phyloP scores from a whole-genome alignment of 2,888 invertebrate species.

The Julus scanicus region DNA sequence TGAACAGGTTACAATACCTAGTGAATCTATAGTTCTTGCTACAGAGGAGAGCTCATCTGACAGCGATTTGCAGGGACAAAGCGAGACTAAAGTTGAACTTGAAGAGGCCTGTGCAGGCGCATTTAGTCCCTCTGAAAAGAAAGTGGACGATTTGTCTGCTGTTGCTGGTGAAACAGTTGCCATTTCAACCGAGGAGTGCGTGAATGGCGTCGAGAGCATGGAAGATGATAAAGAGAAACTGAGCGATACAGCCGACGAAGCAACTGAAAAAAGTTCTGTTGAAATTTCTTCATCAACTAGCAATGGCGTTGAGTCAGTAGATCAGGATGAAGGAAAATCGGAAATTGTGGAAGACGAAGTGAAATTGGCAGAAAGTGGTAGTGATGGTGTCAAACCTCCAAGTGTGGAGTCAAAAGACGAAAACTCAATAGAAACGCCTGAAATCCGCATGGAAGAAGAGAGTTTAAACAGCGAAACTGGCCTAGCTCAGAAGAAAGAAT shows the following conservation, averaged over 20 bases:
- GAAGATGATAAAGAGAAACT: not conserved
- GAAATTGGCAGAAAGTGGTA: not conserved
- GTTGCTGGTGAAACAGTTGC: not conserved
- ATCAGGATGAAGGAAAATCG: slow-evolving; percentile 20
- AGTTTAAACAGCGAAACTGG: not conserved
- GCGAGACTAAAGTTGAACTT: not conserved
- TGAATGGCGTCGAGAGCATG: not conserved
- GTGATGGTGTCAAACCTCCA: not conserved
- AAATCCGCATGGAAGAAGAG: not conserved
- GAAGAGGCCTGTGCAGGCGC: not conserved
- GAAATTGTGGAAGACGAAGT: slow-evolving; percentile 16
- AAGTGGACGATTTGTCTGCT: not conserved
- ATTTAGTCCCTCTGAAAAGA: not conserved
- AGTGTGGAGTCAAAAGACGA: slow-evolving; percentile 56
- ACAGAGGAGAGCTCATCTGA: slow-evolving; percentile 56
- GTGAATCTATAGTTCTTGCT: not conserved
- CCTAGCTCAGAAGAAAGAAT: not conserved
- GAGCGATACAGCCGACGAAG: not conserved
- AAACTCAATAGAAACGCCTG: slow-evolving; percentile 56
- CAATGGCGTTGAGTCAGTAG: not conserved
- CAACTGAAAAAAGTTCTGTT: not conserved
- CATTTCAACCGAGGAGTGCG: not conserved
- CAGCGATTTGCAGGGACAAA: slow-evolving; percentile 13
- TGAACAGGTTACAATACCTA: not conserved
- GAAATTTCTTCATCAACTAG: not conserved